Base-by-base conservation (phyloP, 2,113 vertebrate genomes). In the Bagarius yarrelli region DNA sequence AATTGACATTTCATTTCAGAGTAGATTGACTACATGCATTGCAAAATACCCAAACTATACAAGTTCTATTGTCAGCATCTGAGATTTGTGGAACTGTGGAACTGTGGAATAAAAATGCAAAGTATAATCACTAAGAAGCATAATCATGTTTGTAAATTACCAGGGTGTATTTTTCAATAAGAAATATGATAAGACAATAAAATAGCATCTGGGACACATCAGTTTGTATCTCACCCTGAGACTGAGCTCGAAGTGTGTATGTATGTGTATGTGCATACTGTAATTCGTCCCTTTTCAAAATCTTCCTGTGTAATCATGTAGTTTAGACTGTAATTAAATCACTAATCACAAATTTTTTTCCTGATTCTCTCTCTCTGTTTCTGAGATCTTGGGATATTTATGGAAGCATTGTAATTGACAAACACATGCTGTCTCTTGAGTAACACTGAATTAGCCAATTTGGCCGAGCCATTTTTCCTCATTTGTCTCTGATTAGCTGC, bases 301-400 rank as follows among this genome's bases (percentile, higher is more conserved):
- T 23, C 40, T 44, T 69, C 30, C 30, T 3, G 5, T 44, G 64
- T 88, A 88, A 89, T 88, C 85, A 87, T 79, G 82, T 67, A 89
- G 87, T 84, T 87, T 88, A 87, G 87, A 88, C 87, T 90, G 88
- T 91, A 91, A 93, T 93, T 92, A 92, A 86, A 87, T 79, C 59
- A 83, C 87, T 93, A 91, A 91, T 92, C 88, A 92, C 92, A n/a
- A n/a, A 90, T 91, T 91, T 87, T 89, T 91, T 90, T 89, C 88
- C 89, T 85, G 86, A 89, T 89, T 91, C 88, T 85, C 88, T 86
- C 82, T 82, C 34, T 86, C 89, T 85, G 86, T 88, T 90, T 91
- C 86, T 82, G 87, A 87, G 87, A 87, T 83, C 81, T 75, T 86
- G 85, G 87, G 87, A 91, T 90, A 92, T 92, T 91, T 90, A 87